These are phyloP conservation scores for Pelochelys cantorii DNA, from an alignment of 2,797 vertebrate genomes.

Conservation along the genomic window DNA sequence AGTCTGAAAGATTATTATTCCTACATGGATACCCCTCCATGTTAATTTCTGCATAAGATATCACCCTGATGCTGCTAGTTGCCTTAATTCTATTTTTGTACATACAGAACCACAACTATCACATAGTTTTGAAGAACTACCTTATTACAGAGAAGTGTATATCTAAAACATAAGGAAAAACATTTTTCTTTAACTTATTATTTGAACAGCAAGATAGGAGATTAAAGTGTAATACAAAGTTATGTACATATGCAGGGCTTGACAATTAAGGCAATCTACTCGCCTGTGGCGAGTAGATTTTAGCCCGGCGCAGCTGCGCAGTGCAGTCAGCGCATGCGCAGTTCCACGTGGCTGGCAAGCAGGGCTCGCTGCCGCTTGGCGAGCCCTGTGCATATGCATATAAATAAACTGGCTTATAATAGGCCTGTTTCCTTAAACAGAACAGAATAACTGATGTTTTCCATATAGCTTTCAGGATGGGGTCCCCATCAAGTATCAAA, in stretches of 20 bases:
- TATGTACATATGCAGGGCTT: no score
- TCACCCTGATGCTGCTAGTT: not conserved
- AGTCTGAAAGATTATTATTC: not conserved
- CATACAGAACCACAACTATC: not conserved
- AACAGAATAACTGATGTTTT: accelerated
- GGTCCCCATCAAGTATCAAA: no score
- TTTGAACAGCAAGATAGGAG: not conserved
- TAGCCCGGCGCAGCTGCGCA: no score
- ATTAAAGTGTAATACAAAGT: no score
- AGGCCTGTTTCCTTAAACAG: not conserved
- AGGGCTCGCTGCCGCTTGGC: no score
- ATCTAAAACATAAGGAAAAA: not conserved
- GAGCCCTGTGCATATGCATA: no score
- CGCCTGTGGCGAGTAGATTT: no score
- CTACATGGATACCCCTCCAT: not conserved
- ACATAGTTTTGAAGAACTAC: not conserved
- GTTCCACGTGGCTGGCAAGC: no score
- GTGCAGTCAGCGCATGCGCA: no score
- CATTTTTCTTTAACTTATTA: not conserved
- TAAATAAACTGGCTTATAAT: not conserved
- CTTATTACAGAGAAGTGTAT: not conserved
- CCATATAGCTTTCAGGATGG: not conserved
- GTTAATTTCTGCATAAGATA: no score
- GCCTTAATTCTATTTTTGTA: not conserved
- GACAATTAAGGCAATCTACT: no score